Conservation (phyloP, 2,797 vertebrate genomes). For the Jordanella pulchra region DNA sequence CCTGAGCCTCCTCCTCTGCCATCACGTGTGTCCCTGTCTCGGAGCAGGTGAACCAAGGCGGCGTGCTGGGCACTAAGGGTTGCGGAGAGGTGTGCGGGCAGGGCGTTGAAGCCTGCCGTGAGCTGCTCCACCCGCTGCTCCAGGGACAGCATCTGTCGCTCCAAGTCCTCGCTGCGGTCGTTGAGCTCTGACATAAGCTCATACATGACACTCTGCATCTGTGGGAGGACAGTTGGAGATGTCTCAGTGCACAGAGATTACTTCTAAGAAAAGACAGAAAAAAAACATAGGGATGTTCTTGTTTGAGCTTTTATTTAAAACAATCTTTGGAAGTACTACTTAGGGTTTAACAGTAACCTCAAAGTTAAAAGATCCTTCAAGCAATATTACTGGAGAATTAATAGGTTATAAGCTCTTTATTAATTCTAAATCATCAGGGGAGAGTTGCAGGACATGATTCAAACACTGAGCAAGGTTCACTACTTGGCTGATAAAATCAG, state of each 20-base stretch:
- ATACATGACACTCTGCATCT: constrained; percentile 88
- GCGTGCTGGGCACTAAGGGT: constrained; percentile 83
- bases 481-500: background rate
- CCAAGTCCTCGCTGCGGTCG: constrained; percentile 85
- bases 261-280: constrained; percentile 20
- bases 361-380: constrained; percentile 11
- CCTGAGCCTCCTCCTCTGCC: constrained; percentile 48
- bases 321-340: background rate
- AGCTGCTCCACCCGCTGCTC: constrained; percentile 85
- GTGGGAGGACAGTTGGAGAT: constrained; percentile 19
- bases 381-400: background rate
- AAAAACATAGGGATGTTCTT: background rate
- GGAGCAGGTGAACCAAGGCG: constrained; percentile 80
- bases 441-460: background rate
- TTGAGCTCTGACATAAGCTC: constrained; percentile 87
- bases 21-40: constrained; percentile 75
- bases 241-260: constrained; percentile 39
- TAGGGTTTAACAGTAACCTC: constrained; percentile 8
- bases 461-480: background rate
- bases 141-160: constrained; percentile 85
- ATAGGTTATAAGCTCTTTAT: background rate
- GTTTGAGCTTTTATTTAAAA: background rate
- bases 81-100: constrained; percentile 82
- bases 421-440: background rate
- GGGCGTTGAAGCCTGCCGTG: constrained; percentile 81